Evolutionary conservation across 2,888 invertebrate species (phyloP), one percentile per base, ranked within the genome.

Genomic region (Volucella bombylans): DNA sequence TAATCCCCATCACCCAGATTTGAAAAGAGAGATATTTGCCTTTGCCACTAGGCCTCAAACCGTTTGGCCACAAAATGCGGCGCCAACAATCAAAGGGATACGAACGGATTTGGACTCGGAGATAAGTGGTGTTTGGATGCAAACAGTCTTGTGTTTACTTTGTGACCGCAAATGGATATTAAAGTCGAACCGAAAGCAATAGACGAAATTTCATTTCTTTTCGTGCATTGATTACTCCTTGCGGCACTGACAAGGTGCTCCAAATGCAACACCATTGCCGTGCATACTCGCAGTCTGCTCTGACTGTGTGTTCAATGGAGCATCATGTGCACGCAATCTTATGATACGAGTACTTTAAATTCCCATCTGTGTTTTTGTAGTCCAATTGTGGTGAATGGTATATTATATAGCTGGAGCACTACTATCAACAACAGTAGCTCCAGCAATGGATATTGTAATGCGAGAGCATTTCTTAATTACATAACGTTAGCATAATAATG

Each of bases 1-100:
- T n/a, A 11, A n/a, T 62, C 73, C 83, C 74, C 64, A 69, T 83
- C 80, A 83, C 80, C 83, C 18, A 79, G 73, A 69, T 74, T 65
- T 57, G 47, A 47, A 47, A 57, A 50, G 31, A 49, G 1, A 15
- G 14, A 49, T 2, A 49, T 14, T 54, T 52, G 68, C 31, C 31
- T 57, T n/a, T 39, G 59, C 69, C 55, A 69, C 38, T 65, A 65
- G 72, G 69, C 69, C 74, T 69, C 54, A 64, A 49, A 69, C 38
- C 79, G 57, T 78, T 62, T 18, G 57, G 8, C 31, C 47, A 62
- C 14, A 15, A 71, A 52, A 54, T 55, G 45, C 57, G 50, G 71
- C 78, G 64, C 45, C 62, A 62, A 62, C 61, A 80, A 62, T 61
- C 65, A 68, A 80, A 83, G 80, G 83, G 79, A 79, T 69, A 15